Percentiles rank a stretch among this genome's conserved stretches.
Conservation (phyloP, 2,113 vertebrate genomes). For the Periophthalmodon schlosseri region DNA sequence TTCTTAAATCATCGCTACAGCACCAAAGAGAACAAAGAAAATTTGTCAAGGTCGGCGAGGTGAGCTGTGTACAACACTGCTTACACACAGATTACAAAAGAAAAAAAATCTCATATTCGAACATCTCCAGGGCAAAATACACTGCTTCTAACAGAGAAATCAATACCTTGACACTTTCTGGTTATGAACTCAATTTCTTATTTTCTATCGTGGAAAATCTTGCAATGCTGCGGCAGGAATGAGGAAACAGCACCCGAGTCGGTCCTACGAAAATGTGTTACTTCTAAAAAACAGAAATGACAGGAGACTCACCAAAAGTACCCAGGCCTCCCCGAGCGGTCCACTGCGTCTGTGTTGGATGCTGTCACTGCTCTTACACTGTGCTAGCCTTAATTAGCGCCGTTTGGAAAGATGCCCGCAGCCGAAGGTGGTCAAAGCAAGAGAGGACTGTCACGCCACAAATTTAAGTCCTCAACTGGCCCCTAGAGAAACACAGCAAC, state of each 20-base stretch:
- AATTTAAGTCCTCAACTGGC: slow-evolving; percentile 52
- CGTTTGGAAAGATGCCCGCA: slow-evolving; percentile 22
- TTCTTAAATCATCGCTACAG: slow-evolving; percentile 1
- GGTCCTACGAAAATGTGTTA: slow-evolving; percentile 27
- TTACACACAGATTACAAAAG: slow-evolving; percentile 13
- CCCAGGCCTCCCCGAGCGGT: slow-evolving; percentile 35
- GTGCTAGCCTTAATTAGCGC: slow-evolving; percentile 32
- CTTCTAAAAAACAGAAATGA: slow-evolving; percentile 15
- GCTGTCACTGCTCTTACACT: slow-evolving; percentile 33
- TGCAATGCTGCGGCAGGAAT: neutral
- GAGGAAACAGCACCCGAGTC: neutral
- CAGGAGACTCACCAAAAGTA: slow-evolving; percentile 71
- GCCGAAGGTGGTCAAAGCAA: slow-evolving; percentile 27
- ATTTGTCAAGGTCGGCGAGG: slow-evolving; percentile 25
- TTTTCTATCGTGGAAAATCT: slow-evolving; percentile 1
- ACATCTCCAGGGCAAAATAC: slow-evolving; percentile 24
- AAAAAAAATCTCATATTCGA: slow-evolving; percentile 7
- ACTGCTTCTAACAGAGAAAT: slow-evolving; percentile 16
- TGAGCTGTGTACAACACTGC: slow-evolving; percentile 8
- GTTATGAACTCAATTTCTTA: slow-evolving; percentile 16
- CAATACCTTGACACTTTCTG: slow-evolving; percentile 12
- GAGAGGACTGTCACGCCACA: slow-evolving; percentile 36
- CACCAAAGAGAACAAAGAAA: slow-evolving; percentile 15
- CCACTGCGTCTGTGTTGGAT: slow-evolving; percentile 22
- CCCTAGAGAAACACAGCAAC: slow-evolving; percentile 71